Evolutionary conservation across 2,113 vertebrate species (phyloP).

Genomic region (Takifugu bimaculatus): DNA sequence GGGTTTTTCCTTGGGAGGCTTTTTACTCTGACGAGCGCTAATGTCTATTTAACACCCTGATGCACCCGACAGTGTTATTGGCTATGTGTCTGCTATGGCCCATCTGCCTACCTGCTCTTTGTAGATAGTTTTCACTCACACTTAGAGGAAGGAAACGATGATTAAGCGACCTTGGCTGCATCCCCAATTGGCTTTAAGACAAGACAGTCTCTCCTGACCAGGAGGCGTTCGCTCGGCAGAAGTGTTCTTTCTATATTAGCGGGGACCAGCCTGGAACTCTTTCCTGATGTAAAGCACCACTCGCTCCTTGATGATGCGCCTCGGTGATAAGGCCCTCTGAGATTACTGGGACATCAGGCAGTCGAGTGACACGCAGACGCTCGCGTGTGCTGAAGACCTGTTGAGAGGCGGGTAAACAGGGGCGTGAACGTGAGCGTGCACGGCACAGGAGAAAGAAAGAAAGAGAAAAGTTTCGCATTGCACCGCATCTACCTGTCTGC

Average conservation of each 20-base stretch:
- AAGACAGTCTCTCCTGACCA: conserved; percentile 32
- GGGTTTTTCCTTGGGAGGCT: conserved; percentile 56
- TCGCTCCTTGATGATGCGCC: conserved; percentile 45
- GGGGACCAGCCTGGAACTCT: conserved; percentile 56
- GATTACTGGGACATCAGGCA: conserved; percentile 36
- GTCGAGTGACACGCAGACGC: conserved; percentile 17
- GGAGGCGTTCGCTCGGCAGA: conserved; percentile 38
- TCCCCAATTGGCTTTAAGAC: conserved; percentile 51
- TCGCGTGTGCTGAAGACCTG: conserved; percentile 31
- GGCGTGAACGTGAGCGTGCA: conserved; percentile 13
- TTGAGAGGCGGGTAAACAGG: conserved; percentile 15
- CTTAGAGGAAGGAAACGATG: conserved; percentile 62
- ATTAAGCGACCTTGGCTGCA: conserved; percentile 67
- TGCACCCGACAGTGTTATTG: conserved; percentile 57
- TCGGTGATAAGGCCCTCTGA: conserved; percentile 41
- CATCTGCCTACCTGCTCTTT: conserved; percentile 59
- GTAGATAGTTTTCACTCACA: conserved; percentile 51
- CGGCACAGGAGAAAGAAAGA: conserved; percentile 20
- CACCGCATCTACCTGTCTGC: conserved; percentile 25
- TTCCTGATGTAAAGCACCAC: conserved; percentile 12
- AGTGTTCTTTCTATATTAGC: conserved; percentile 52
- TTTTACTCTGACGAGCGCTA: conserved; percentile 58
- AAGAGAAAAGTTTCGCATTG: conserved; percentile 15
- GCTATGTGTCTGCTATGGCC: conserved; percentile 43
- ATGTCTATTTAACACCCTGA: conserved; percentile 70